These are phyloP conservation scores for Hirudo medicinalis DNA, from an alignment of 1,140 invertebrate genomes.

Conservation along the genomic window DNA sequence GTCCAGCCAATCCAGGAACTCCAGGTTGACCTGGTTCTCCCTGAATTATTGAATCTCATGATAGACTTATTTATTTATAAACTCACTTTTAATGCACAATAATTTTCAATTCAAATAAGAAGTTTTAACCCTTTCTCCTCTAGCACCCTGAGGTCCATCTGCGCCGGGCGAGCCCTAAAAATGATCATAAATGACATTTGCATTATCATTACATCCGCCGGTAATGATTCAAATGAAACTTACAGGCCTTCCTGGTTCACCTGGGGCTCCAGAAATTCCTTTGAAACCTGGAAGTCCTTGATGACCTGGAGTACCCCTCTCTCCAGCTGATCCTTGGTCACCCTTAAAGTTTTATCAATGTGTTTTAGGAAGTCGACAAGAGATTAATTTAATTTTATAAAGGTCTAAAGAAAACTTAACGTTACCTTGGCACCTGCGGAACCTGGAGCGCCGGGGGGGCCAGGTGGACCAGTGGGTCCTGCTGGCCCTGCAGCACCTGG, in stretches of 20 bases:
- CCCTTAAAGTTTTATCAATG: conserved; percentile 23
- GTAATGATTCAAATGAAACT: not conserved
- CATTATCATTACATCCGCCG: not conserved
- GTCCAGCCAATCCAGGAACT: conserved; percentile 44
- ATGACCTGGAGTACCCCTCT: conserved; percentile 13
- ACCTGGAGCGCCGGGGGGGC: conserved; percentile 8
- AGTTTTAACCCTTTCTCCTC: conserved; percentile 14
- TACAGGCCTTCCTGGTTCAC: conserved; percentile 15
- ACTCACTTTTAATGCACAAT: not conserved
- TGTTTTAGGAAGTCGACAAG: conserved; percentile 34
- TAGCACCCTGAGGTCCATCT: conserved; percentile 11
- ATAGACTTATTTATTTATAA: not conserved
- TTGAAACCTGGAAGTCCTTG: conserved; percentile 7
- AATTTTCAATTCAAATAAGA: not conserved
- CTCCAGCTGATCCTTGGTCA: conserved; percentile 7
- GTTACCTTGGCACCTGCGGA: conserved; percentile 10
- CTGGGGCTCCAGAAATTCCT: conserved; percentile 15
- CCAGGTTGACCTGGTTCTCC: conserved; percentile 40
- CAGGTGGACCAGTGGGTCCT: conserved; percentile 11
- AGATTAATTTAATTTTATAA: conserved; percentile 10
- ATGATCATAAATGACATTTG: not conserved
- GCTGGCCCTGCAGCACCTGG: conserved; percentile 7
- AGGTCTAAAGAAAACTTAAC: conserved; percentile 1
- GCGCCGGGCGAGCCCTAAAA: conserved; percentile 9
- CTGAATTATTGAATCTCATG: not conserved